These are phyloP conservation scores for Ophioninae sp. DNA, from an alignment of 2,888 invertebrate species.

Conservation along the genomic window DNA sequence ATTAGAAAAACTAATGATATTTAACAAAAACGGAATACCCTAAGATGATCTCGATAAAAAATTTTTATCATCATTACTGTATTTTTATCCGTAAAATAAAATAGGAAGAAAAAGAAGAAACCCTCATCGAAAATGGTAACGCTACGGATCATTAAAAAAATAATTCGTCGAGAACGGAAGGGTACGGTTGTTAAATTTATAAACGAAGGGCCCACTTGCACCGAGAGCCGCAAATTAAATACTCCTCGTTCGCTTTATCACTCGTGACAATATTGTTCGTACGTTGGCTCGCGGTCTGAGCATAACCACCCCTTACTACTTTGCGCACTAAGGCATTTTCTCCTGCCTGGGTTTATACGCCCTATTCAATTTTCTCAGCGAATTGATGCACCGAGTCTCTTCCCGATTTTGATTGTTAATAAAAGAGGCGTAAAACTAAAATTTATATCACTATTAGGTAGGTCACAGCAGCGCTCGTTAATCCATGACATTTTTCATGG, in stretches of 20 bases:
- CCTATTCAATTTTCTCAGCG: slow-evolving; percentile 31
- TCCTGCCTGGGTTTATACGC: slow-evolving; percentile 4
- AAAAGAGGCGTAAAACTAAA: slow-evolving; percentile 13
- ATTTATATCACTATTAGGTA: neutral
- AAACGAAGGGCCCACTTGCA: neutral
- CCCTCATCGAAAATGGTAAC: neutral
- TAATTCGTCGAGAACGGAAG: neutral
- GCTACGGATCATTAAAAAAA: neutral
- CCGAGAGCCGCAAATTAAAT: slow-evolving; percentile 36
- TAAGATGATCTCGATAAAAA: neutral
- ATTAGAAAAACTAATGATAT: neutral
- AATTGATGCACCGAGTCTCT: slow-evolving; percentile 2
- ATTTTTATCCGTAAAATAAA: neutral
- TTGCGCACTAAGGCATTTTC: slow-evolving; percentile 2
- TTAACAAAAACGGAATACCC: neutral
- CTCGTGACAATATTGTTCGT: slow-evolving; percentile 26
- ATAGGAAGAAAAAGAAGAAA: neutral
- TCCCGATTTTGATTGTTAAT: slow-evolving; percentile 29
- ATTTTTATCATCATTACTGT: neutral
- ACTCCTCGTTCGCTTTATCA: slow-evolving; percentile 22
- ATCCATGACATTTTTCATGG: neutral
- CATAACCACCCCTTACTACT: slow-evolving; percentile 13
- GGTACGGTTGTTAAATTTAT: slow-evolving; percentile 19
- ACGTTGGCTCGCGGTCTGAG: slow-evolving; percentile 22
- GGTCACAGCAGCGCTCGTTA: slow-evolving; percentile 6